These are phyloP conservation scores for Paraescarpia echinospica DNA, from an alignment of 1,140 invertebrate species.

Conservation along the genomic window DNA sequence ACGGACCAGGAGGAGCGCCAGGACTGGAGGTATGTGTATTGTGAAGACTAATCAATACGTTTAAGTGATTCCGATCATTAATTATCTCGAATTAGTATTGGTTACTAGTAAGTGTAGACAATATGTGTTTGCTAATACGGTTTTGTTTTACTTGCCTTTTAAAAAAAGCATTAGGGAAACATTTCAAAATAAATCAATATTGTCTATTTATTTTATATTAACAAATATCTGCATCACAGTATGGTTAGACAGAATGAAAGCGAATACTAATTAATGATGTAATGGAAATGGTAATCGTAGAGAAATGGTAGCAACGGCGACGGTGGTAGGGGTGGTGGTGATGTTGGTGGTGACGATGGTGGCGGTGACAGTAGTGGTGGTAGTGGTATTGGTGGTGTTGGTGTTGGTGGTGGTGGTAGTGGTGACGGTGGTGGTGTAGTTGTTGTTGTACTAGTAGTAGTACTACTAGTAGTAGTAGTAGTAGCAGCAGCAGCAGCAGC, in stretches of 20 bases:
- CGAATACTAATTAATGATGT: no score
- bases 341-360: not conserved
- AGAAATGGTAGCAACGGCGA: not conserved
- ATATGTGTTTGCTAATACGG: not conserved
- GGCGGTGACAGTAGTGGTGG: not conserved
- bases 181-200: no score
- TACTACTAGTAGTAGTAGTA: not conserved
- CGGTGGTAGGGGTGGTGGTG: not conserved
- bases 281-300: not conserved
- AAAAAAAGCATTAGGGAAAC: no score
- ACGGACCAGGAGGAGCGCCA: constrained; percentile 29
- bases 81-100: no score
- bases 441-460: not conserved
- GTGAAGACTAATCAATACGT: no score
- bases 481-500: not conserved
- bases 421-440: no score
- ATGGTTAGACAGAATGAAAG: no score
- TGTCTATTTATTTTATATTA: no score
- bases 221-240: no score
- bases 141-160: no score
- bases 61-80: no score
- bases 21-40: not conserved
- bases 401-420: not conserved
- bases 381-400: not conserved
- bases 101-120: not conserved